Percentiles rank a stretch among this genome's conserved stretches.
Evolutionary conservation across 2,888 invertebrate genomes (phyloP).

Genomic region (Pollenia griseotomentosa): DNA sequence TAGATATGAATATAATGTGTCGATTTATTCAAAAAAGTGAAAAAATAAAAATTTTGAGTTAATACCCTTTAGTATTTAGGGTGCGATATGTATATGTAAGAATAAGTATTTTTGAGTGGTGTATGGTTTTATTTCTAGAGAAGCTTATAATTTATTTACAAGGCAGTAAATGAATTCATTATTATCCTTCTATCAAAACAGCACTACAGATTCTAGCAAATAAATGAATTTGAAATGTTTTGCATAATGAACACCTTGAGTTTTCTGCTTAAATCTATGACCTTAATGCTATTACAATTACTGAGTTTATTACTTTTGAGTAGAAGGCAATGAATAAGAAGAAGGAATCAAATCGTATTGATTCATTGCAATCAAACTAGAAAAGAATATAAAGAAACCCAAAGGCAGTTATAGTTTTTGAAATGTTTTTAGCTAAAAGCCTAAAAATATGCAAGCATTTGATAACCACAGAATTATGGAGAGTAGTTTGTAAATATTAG

Average conservation of each 20-base stretch:
- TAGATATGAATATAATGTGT: too few relatives aligned
- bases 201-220: slow-evolving; percentile 6
- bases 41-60: too few relatives aligned
- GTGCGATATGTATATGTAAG: too few relatives aligned
- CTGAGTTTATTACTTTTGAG: slow-evolving; percentile 19
- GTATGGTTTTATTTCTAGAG: neutral
- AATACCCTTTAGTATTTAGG: too few relatives aligned
- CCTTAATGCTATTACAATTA: slow-evolving; percentile 44
- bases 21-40: too few relatives aligned
- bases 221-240: slow-evolving; percentile 20
- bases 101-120: neutral
- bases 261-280: slow-evolving; percentile 12
- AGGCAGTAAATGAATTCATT: slow-evolving; percentile 17
- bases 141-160: slow-evolving; percentile 37
- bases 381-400: neutral
- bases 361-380: slow-evolving; percentile 5
- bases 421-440: neutral
- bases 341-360: slow-evolving; percentile 8
- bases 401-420: neutral
- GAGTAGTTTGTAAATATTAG: too few relatives aligned
- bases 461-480: too few relatives aligned
- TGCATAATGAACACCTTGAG: neutral
- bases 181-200: slow-evolving; percentile 2
- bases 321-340: neutral
- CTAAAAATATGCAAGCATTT: too few relatives aligned